Base-by-base conservation (phyloP, 2,113 vertebrate genomes). In the Damaliscus lunatus region DNA sequence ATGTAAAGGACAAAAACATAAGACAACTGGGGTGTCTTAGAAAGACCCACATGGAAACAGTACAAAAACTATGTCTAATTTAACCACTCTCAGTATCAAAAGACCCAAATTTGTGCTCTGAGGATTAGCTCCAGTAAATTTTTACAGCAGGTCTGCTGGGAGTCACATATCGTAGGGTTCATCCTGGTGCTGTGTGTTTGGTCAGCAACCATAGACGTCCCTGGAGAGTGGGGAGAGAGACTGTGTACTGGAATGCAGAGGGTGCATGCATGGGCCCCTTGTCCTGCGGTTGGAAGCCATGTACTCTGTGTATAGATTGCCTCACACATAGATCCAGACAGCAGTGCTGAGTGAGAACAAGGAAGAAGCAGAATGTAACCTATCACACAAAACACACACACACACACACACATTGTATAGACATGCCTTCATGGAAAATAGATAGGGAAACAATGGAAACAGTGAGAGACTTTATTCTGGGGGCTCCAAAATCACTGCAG, bases 181-280 rank as follows among this genome's bases (percentile, higher is more conserved):
- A 50, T 86, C 6, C 5, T 25, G n/a, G 71, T 1, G 23, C 2
- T 1, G 25, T 3, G 8, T 55, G 36, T 11, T 9, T 17, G 27
- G 16, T 10, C n/a, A 19, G 36, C 27, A 74, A 19, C 7, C 31
- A 36, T 12, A 67, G 23, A 33, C 3, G 1, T 52, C 33, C 3
- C 1, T 27, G n/a, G 9, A 27, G 23, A 71, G 8, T 48, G 40
- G 19, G 12, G 3, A 77, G 40, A 40, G 67, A 77, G 74, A 5
- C 17, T 31, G 23, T 27, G 1, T 19, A 23, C 10, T 6, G 19
- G 46, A 3, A 25, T 5, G 25, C 36, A 33, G 78, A 67, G 55
- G 46, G 21, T 0, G 1, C 5, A 3, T 6, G 33, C 13, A 4
- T 64, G 1, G 3, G 27, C 15, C 33, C 62, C 3, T 57, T 6